Evolutionary conservation across 2,888 invertebrate genomes (phyloP).

Genomic region (Dusona sp.): DNA sequence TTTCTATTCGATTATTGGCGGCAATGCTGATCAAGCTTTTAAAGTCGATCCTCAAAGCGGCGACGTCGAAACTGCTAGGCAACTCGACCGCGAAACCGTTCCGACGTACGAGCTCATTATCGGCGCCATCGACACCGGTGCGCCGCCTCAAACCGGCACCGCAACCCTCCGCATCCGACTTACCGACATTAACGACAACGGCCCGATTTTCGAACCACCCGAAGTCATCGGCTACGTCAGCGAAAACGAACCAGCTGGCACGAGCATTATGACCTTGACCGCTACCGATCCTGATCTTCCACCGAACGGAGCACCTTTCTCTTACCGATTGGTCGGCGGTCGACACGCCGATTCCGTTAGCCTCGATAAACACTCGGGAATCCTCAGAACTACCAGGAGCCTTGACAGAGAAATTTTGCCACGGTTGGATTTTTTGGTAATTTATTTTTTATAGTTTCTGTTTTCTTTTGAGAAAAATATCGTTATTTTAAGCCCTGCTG

Average conservation of each 20-base stretch:
- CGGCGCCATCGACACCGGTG: slow-evolving; percentile 95
- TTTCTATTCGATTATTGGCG: slow-evolving; percentile 94
- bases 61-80: slow-evolving; percentile 91
- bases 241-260: slow-evolving; percentile 94
- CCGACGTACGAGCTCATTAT: slow-evolving; percentile 91
- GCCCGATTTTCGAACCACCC: slow-evolving; percentile 91
- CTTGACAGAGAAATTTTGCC: slow-evolving; percentile 94
- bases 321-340: slow-evolving; percentile 92
- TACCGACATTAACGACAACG: slow-evolving; percentile 96
- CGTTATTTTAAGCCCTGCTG: not conserved
- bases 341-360: slow-evolving; percentile 91
- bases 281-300: slow-evolving; percentile 96
- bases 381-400: slow-evolving; percentile 91
- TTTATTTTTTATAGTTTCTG: slow-evolving; percentile 55
- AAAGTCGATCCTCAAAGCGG: slow-evolving; percentile 95
- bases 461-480: not conserved
- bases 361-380: slow-evolving; percentile 92
- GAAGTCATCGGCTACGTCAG: slow-evolving; percentile 91
- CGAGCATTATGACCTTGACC: slow-evolving; percentile 93
- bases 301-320: slow-evolving; percentile 96
- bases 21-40: slow-evolving; percentile 93
- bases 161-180: slow-evolving; percentile 92
- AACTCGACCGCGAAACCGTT: slow-evolving; percentile 93
- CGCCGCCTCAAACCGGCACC: slow-evolving; percentile 96
- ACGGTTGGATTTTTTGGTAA: slow-evolving; percentile 88